These are phyloP conservation scores for Cariama cristata DNA, from an alignment of 2,113 vertebrate species.

Conservation along the genomic window DNA sequence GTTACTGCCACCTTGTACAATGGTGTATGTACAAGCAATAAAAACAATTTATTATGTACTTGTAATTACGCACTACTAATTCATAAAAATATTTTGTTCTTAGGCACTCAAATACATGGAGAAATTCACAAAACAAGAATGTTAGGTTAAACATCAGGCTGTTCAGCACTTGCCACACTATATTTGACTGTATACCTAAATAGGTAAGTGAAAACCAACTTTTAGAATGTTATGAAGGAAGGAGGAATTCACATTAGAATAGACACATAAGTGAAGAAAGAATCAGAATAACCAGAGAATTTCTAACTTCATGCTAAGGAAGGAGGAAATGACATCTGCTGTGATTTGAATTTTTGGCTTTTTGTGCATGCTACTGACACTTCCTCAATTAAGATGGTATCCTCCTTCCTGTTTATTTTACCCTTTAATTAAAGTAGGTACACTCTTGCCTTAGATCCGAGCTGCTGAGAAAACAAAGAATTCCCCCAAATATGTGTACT, in stretches of 20 bases:
- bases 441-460: neutral
- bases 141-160: neutral
- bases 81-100: neutral
- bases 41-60: neutral
- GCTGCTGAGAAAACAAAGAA: neutral
- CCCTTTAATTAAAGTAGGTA: neutral
- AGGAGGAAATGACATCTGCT: neutral
- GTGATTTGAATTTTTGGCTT: neutral
- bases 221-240: neutral
- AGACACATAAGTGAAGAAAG: neutral
- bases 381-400: neutral
- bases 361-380: neutral
- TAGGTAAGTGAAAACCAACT: neutral
- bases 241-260: neutral
- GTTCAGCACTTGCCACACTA: neutral
- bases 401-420: neutral
- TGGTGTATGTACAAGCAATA: neutral
- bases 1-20: neutral
- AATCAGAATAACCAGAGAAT: neutral
- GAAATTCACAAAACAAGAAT: neutral
- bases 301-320: neutral
- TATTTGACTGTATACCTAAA: neutral
- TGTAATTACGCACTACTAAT: neutral
- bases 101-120: accelerated
- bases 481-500: neutral